A percentile compares a stretch with the other conserved stretches of the same genome.
Conservation (phyloP, 2,113 vertebrate species). For the Pollachius pollachius region DNA sequence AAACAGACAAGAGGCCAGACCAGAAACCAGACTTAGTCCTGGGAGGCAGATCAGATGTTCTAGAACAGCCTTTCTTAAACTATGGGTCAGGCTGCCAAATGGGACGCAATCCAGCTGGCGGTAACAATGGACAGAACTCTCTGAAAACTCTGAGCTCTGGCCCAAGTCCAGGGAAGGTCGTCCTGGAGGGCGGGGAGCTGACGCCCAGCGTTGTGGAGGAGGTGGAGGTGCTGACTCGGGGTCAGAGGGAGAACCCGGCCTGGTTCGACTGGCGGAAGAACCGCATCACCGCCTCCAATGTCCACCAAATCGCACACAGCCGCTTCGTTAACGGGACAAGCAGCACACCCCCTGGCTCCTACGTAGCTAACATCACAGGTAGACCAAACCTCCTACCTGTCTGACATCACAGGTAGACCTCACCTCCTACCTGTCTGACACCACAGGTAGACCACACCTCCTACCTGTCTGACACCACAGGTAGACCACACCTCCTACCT, state of each 20-base stretch:
- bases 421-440: too few species aligned
- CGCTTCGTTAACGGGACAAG: slow-evolving; percentile 65
- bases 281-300: slow-evolving; percentile 80
- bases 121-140: neutral
- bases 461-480: too few species aligned
- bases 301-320: slow-evolving; percentile 72
- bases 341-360: slow-evolving; percentile 68
- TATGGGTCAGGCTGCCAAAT: neutral
- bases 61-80: too few species aligned
- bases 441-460: too few species aligned
- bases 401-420: too few species aligned
- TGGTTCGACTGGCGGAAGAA: slow-evolving; percentile 78
- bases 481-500: too few species aligned
- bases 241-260: slow-evolving; percentile 72
- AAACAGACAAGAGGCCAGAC: too few species aligned
- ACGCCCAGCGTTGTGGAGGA: slow-evolving; percentile 36
- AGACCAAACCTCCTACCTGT: slow-evolving; percentile 1
- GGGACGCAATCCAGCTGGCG: neutral
- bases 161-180: slow-evolving; percentile 18
- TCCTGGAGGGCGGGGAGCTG: slow-evolving; percentile 3
- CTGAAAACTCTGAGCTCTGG: neutral
- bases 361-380: slow-evolving; percentile 67
- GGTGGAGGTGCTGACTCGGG: slow-evolving; percentile 76
- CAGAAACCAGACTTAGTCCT: too few species aligned
- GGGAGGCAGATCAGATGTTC: too few species aligned